phyloP scores from a whole-genome alignment of 2,113 vertebrate genomes.

The Stictonetta naevosa region DNA sequence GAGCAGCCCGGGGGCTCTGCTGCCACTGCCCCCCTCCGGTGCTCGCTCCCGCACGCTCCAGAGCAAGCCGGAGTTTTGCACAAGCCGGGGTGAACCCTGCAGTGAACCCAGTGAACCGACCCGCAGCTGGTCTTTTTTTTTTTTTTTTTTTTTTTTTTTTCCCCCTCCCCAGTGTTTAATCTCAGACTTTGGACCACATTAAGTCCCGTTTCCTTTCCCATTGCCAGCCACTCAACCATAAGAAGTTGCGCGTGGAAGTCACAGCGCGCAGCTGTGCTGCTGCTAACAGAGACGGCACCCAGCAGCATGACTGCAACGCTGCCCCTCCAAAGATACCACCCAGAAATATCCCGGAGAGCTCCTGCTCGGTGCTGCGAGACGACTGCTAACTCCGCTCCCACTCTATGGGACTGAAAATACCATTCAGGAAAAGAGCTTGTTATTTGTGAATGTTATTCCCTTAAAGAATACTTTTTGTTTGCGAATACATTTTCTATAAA shows the following conservation, averaged over 20 bases:
- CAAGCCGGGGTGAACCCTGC: no score
- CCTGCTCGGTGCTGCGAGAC: not conserved
- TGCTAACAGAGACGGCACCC: accelerated
- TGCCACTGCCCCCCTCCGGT: not conserved
- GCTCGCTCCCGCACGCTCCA: accelerated
- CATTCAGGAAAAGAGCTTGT: not conserved
- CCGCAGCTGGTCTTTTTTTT: accelerated
- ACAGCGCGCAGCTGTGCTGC: not conserved
- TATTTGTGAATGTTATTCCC: not conserved
- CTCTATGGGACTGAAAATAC: not conserved
- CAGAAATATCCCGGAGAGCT: not conserved
- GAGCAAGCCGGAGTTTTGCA: not conserved
- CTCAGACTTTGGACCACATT: not conserved
- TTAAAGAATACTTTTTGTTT: not conserved
- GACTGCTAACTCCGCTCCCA: not conserved
- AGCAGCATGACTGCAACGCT: not conserved
- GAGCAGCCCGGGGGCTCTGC: not conserved
- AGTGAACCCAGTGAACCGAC: not conserved
- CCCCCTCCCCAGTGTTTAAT: not conserved
- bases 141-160: no score
- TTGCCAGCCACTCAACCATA: not conserved
- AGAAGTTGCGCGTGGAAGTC: not conserved
- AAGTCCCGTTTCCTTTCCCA: not conserved
- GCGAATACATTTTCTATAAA: not conserved
- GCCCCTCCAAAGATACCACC: not conserved